Conservation (phyloP, 2,113 vertebrate species). For the Dissostichus mawsoni region DNA sequence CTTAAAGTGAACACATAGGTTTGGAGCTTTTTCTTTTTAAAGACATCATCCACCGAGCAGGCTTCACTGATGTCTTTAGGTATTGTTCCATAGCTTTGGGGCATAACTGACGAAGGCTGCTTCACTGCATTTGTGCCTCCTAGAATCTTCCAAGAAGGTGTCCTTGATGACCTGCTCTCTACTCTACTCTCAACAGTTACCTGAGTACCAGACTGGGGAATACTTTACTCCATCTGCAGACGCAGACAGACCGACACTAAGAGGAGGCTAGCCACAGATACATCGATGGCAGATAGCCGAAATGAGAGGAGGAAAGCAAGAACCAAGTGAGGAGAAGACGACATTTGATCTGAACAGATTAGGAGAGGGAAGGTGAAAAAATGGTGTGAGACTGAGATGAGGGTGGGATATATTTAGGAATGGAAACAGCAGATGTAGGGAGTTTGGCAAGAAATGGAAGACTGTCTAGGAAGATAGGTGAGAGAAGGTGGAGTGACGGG, state of each 20-base stretch:
- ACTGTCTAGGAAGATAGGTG: constrained; percentile 37
- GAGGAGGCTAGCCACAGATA: constrained; percentile 49
- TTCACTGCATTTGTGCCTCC: constrained; percentile 22
- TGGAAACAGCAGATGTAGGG: constrained; percentile 33
- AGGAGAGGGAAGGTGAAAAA: constrained; percentile 20
- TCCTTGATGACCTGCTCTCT: constrained; percentile 53
- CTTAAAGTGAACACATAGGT: too few relatives aligned
- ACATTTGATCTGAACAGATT: constrained; percentile 41
- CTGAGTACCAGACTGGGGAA: constrained; percentile 69
- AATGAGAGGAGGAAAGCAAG: constrained; percentile 39
- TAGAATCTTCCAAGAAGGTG: constrained; percentile 54
- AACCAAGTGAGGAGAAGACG: constrained; percentile 25
- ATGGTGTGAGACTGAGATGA: constrained; percentile 23
- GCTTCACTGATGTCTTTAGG: too few relatives aligned
- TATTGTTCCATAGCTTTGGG: too few relatives aligned
- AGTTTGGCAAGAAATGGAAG: constrained; percentile 51
- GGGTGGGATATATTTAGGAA: constrained; percentile 18
- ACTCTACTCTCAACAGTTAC: constrained; percentile 48
- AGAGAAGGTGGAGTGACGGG: constrained; percentile 43
- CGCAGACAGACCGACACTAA: constrained; percentile 58
- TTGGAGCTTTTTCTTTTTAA: too few relatives aligned
- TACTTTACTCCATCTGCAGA: constrained; percentile 56
- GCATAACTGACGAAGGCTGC: too few relatives aligned
- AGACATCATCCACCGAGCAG: too few relatives aligned
- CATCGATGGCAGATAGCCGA: constrained; percentile 60